These are phyloP conservation scores for Spisula subtruncata DNA, from an alignment of 2,888 invertebrate species.

Conservation along the genomic window DNA sequence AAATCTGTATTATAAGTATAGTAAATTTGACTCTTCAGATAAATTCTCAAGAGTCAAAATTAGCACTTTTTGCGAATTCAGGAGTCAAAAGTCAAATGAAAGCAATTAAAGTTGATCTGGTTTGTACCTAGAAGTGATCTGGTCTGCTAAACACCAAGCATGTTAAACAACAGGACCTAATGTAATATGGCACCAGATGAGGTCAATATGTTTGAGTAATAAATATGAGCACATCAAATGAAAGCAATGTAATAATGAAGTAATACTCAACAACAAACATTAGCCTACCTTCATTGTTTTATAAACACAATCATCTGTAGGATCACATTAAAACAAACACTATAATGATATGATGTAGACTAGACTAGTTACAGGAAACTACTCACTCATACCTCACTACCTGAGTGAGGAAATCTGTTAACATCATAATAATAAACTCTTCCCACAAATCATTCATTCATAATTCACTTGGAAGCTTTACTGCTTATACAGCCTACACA, in stretches of 20 bases:
- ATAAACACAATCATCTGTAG: background rate
- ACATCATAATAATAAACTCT: background rate
- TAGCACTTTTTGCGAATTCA: too few species aligned
- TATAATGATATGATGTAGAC: background rate
- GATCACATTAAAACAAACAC: background rate
- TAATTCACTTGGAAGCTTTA: background rate
- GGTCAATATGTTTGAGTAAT: too few species aligned
- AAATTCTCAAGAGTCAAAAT: too few species aligned
- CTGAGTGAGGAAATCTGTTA: background rate
- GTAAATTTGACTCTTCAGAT: too few species aligned
- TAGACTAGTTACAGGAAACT: background rate
- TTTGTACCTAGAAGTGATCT: too few species aligned
- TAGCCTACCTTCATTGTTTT: background rate
- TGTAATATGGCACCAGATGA: too few species aligned
- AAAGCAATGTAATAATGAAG: background rate
- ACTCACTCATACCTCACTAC: background rate
- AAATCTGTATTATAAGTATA: too few species aligned
- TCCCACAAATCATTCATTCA: slow-evolving; percentile 8
- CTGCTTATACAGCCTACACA: background rate
- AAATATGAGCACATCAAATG: background rate
- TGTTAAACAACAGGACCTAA: too few species aligned
- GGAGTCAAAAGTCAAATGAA: too few species aligned
- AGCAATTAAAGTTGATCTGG: too few species aligned
- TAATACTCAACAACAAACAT: background rate
- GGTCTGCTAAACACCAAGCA: too few species aligned